A percentile compares a stretch with the other conserved stretches of the same genome.
These are phyloP conservation scores for Ianthella basta DNA, from an alignment of 37 sponge, comb jelly and placozoan genomes.

Conservation along the genomic window DNA sequence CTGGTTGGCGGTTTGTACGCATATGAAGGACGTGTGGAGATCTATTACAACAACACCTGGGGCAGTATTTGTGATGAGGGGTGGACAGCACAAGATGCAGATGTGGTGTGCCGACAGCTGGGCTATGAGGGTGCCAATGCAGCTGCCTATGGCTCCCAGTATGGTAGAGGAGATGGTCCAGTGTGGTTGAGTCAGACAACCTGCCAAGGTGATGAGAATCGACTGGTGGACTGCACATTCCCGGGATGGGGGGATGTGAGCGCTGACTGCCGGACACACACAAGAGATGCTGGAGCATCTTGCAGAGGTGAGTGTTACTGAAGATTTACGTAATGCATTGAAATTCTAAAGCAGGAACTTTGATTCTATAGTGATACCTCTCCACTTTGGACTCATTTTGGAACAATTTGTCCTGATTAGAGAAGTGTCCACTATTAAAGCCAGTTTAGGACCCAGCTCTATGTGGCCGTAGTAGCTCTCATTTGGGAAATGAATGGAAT, in stretches of 20 bases:
- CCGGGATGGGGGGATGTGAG: slow-evolving; percentile 28
- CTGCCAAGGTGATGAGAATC: slow-evolving; percentile 31
- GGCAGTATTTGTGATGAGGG: slow-evolving; percentile 28
- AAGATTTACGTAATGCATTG: neutral
- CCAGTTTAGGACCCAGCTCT: no score
- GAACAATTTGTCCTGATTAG: no score
- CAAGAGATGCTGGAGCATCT: slow-evolving; percentile 30
- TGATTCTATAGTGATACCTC: neutral
- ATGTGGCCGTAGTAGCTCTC: no score
- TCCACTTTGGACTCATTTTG: no score
- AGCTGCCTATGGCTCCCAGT: neutral
- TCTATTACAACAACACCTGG: slow-evolving; percentile 24
- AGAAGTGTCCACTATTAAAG: no score
- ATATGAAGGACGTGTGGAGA: slow-evolving; percentile 18
- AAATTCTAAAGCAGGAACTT: neutral
- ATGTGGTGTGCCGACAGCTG: slow-evolving; percentile 20
- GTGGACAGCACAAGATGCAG: slow-evolving; percentile 10
- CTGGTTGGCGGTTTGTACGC: slow-evolving; percentile 25
- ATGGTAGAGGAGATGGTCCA: slow-evolving; percentile 10
- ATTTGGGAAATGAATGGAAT: no score
- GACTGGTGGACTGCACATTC: slow-evolving; percentile 18
- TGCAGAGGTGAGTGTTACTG: slow-evolving; percentile 3
- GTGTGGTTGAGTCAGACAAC: slow-evolving; percentile 42
- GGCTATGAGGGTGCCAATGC: neutral
- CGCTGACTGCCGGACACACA: neutral